Evolutionary conservation across 1,140 invertebrate genomes (phyloP).

Genomic region (Rhyzopertha dominica): DNA sequence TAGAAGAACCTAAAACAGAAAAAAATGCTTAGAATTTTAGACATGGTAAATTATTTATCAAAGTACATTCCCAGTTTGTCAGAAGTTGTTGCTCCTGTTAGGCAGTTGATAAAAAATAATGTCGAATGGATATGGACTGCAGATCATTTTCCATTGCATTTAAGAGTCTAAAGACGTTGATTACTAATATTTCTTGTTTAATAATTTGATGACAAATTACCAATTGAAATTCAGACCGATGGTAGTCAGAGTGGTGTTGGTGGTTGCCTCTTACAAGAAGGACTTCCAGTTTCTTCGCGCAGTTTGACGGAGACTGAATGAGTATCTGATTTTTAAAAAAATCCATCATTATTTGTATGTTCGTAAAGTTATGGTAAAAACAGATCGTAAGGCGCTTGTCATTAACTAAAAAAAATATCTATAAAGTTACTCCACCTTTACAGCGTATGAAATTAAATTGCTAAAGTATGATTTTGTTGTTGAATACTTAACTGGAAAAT

Average conservation of each 20-base stretch:
- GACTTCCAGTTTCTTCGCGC: not conserved
- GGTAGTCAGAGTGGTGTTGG: conserved; percentile 19
- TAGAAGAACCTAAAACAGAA: conserved; percentile 21
- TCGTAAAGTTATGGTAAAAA: conserved; percentile 8
- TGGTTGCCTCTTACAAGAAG: conserved; percentile 15
- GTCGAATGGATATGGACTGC: conserved; percentile 8
- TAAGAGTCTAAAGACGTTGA: conserved; percentile 2
- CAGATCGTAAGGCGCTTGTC: conserved; percentile 12
- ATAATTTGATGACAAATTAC: conserved; percentile 9
- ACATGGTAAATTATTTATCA: conserved; percentile 21
- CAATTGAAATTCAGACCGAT: conserved; percentile 15
- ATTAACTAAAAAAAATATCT: conserved; percentile 12
- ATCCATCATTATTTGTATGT: conserved; percentile 3
- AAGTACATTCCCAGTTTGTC: conserved; percentile 21
- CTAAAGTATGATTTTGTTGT: conserved; percentile 13
- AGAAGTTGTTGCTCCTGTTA: conserved; percentile 12
- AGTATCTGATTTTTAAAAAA: conserved; percentile 11
- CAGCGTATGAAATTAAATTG: conserved; percentile 12
- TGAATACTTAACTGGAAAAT: too few relatives aligned
- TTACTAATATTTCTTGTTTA: conserved; percentile 10
- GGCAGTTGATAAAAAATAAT: conserved; percentile 12
- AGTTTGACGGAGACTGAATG: conserved; percentile 3
- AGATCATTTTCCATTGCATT: not conserved
- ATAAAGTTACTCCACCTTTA: conserved; percentile 4
- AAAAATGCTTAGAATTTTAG: conserved; percentile 21